A percentile compares a stretch with the other conserved stretches of the same genome.
Evolutionary conservation across 1,140 invertebrate species (phyloP).

Genomic region (Orius insidiosus): DNA sequence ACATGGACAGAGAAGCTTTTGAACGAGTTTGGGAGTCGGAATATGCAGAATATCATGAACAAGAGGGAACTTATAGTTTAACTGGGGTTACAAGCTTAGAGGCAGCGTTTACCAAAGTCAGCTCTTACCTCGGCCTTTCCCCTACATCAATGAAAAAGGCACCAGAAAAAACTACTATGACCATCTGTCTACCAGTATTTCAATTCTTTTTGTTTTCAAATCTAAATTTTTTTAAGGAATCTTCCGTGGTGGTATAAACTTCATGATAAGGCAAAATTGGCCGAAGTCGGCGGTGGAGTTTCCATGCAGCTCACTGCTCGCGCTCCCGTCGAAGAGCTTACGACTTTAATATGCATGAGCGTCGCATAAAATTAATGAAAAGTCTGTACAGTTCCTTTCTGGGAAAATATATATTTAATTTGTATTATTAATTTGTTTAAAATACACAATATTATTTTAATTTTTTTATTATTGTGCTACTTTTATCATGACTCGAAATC

Average conservation of each 20-base stretch:
- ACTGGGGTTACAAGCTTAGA: slow-evolving; percentile 60
- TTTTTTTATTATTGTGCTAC: too few relatives aligned
- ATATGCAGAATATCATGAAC: slow-evolving; percentile 41
- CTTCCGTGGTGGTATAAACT: slow-evolving; percentile 75
- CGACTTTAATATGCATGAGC: slow-evolving; percentile 70
- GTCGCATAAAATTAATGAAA: slow-evolving; percentile 44
- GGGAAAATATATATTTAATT: too few relatives aligned
- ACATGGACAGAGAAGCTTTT: slow-evolving; percentile 51
- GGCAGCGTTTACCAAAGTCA: slow-evolving; percentile 74
- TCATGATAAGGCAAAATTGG: slow-evolving; percentile 75
- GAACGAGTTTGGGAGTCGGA: slow-evolving; percentile 54
- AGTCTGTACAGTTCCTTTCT: not conserved
- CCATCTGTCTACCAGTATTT: slow-evolving; percentile 49
- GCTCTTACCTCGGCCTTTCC: slow-evolving; percentile 74
- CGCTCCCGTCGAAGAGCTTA: slow-evolving; percentile 36
- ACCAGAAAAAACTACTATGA: slow-evolving; percentile 68
- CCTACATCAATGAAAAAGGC: slow-evolving; percentile 75
- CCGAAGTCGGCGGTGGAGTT: slow-evolving; percentile 51
- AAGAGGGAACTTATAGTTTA: slow-evolving; percentile 82
- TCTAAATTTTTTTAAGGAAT: slow-evolving; percentile 36
- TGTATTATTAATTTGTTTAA: too few relatives aligned
- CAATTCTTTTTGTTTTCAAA: not conserved
- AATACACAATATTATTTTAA: too few relatives aligned
- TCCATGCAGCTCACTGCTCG: slow-evolving; percentile 53
- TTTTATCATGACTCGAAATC: too few relatives aligned